Percentiles rank a stretch among this genome's conserved stretches.
These are phyloP conservation scores for Chrysolina americana DNA, from an alignment of 2,888 invertebrate species.

Conservation along the genomic window DNA sequence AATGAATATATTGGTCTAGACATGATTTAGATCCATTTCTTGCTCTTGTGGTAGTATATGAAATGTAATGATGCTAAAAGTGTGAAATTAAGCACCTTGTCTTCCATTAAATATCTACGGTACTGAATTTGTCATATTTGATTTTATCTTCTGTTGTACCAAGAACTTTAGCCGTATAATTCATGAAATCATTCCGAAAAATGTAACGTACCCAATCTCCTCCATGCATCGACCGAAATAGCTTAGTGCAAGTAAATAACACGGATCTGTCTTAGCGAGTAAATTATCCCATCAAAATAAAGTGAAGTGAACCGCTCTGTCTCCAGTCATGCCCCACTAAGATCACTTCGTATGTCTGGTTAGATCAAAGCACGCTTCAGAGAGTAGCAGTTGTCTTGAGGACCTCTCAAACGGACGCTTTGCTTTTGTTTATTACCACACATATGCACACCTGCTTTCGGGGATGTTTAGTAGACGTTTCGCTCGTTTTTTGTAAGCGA, in stretches of 20 bases:
- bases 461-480: conserved; percentile 17
- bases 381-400: conserved; percentile 44
- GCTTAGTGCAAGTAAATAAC: conserved; percentile 24
- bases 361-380: conserved; percentile 49
- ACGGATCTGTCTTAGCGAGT: conserved; percentile 25
- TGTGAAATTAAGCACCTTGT: too few species aligned
- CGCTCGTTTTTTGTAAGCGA: conserved; percentile 9
- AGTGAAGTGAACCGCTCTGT: conserved; percentile 46
- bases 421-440: conserved; percentile 34
- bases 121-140: too few species aligned
- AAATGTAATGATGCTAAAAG: too few species aligned
- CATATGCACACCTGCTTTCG: conserved; percentile 38
- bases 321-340: conserved; percentile 42
- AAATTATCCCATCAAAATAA: conserved; percentile 46
- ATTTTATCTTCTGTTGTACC: not conserved
- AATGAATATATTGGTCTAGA: too few species aligned
- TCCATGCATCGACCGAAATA: conserved; percentile 8
- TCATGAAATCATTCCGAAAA: not conserved
- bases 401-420: conserved; percentile 32
- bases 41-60: too few species aligned
- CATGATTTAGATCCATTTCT: too few species aligned
- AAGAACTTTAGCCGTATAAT: not conserved
- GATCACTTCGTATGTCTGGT: conserved; percentile 47
- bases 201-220: not conserved
- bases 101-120: too few species aligned